Conservation (phyloP, 2,888 invertebrate genomes). For the Cerastis rubricosa region DNA sequence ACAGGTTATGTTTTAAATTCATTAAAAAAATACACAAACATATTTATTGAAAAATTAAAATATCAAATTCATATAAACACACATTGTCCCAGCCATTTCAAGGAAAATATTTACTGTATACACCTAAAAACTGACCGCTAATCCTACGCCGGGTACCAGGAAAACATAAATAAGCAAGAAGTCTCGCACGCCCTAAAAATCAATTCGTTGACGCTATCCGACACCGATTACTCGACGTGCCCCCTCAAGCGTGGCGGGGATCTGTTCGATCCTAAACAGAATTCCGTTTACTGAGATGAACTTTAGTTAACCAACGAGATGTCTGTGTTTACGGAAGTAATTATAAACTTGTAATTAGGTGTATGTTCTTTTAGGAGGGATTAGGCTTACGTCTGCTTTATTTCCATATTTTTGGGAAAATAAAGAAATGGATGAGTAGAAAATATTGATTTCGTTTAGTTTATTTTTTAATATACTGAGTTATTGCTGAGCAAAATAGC, state of each 20-base stretch:
- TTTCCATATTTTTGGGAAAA: slow-evolving; percentile 13
- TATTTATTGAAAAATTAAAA: not conserved
- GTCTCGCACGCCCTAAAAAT: slow-evolving; percentile 56
- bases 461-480: not conserved
- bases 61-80: not conserved
- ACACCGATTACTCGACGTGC: slow-evolving; percentile 60
- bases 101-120: not conserved
- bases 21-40: not conserved
- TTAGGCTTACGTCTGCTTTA: slow-evolving; percentile 15
- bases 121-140: not conserved
- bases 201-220: slow-evolving; percentile 60
- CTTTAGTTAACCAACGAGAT: slow-evolving; percentile 35
- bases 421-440: not conserved
- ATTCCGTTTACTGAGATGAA: slow-evolving; percentile 43
- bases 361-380: slow-evolving; percentile 35
- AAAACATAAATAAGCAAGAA: slow-evolving; percentile 39
- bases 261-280: slow-evolving; percentile 52
- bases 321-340: slow-evolving; percentile 45
- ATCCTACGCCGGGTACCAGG: slow-evolving; percentile 34
- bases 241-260: slow-evolving; percentile 39
- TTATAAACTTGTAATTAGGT: slow-evolving; percentile 55
- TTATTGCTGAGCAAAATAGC: not conserved
- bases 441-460: not conserved
- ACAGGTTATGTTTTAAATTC: no score
- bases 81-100: not conserved